Conservation (phyloP, 2,888 invertebrate species). For the Spatulosminthurus flaviceps region DNA sequence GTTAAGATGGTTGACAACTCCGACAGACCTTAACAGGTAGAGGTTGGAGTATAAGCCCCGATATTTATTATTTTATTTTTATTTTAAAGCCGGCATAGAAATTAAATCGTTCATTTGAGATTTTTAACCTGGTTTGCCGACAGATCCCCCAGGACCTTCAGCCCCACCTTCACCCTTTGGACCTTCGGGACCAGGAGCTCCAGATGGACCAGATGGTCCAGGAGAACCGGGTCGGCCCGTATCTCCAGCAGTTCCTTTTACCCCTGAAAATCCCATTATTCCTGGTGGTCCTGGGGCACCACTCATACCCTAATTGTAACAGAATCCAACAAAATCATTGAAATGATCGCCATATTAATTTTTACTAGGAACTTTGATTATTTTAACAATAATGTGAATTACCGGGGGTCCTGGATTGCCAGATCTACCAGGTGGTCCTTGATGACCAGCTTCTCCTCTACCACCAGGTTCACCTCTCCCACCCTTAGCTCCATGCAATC, state of each 20-base stretch:
- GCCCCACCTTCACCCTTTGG: constrained; percentile 78
- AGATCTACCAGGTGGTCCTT: constrained; percentile 80
- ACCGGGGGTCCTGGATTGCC: constrained; percentile 79
- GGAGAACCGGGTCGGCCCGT: constrained; percentile 75
- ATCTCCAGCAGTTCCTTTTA: constrained; percentile 78
- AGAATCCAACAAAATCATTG: constrained; percentile 26
- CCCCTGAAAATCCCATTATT: constrained; percentile 74
- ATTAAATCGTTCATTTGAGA: constrained; percentile 53
- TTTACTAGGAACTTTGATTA: background rate
- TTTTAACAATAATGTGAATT: constrained; percentile 64
- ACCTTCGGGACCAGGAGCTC: constrained; percentile 77
- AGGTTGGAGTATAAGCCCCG: too few relatives aligned
- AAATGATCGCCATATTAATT: background rate
- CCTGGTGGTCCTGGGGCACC: constrained; percentile 78
- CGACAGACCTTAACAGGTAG: too few relatives aligned
- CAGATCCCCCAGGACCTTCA: constrained; percentile 75
- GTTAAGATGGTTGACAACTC: too few relatives aligned
- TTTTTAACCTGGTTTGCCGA: constrained; percentile 78
- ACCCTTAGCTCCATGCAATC: constrained; percentile 77
- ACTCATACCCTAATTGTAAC: constrained; percentile 73
- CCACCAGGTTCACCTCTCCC: constrained; percentile 78
- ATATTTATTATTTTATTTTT: too few relatives aligned
- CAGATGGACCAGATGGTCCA: constrained; percentile 76
- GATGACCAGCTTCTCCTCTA: constrained; percentile 78
- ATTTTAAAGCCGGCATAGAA: too few relatives aligned